Base-by-base conservation (phyloP, 2,113 vertebrate species). In the Corvus hawaiiensis region DNA sequence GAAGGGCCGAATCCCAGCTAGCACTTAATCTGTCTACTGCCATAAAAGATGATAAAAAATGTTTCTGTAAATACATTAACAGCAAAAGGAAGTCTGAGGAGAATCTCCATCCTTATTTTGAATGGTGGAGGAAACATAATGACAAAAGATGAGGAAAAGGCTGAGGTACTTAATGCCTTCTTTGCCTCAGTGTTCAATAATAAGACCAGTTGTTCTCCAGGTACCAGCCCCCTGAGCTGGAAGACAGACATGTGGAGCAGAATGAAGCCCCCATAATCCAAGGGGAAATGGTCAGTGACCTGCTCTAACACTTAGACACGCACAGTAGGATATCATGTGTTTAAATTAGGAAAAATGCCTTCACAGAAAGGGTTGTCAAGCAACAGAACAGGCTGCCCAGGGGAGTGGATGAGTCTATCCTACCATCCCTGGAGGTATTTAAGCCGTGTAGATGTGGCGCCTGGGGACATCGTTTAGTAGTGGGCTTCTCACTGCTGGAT, bases 71-170 rank as follows among this genome's bases (percentile, higher is more conserved):
- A 43, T 55, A 15, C 13, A 43, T 74, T 18, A 21, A 13, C 16
- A 68, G 30, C 9, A 43, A 69, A 63, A 69, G 37, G 17, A 49
- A 63, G 10, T 23, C 43, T 39, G 30, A 56, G 49, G 44, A 69
- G 16, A 69, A n/a, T 69, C 19, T 51, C 23, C 49, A 58, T 56
- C 17, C 16, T 39, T 46, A 63, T n/a, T 39, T 39, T 76, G 69
- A 28, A 32, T n/a, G 43, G 1, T 0, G 0, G 10, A 37, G 32
- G 30, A 48, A 69, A 11, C 16, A 21, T 17, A 51, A 41, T 41
- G 20, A 39, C 13, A 75, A 56, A 75, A 35, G 43, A 16, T 37
- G 13, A 37, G 23, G 20, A 19, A 63, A 81, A 81, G 27, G 11
- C 11, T 48, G 46, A 48, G 46, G 46, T 48, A 22, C 46, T 68